A percentile compares a stretch with the other conserved stretches of the same genome.
Evolutionary conservation across 2,888 invertebrate species (phyloP).

Genomic region (Heliconius sara): DNA sequence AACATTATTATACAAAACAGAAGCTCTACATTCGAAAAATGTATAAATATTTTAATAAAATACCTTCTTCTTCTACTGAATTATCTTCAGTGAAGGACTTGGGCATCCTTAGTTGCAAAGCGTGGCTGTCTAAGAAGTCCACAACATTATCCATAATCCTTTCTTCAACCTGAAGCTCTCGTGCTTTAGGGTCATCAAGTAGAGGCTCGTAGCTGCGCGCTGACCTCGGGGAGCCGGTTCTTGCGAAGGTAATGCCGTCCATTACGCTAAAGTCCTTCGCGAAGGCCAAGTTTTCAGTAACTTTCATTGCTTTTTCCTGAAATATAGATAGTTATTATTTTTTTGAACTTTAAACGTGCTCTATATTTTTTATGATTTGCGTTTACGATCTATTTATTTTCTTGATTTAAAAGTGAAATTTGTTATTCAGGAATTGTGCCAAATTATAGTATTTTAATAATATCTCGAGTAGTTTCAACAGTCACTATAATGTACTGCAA

Average conservation of each 20-base stretch:
- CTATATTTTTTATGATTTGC: background rate
- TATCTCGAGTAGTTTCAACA: background rate
- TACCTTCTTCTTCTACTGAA: slow-evolving; percentile 78
- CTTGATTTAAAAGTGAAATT: background rate
- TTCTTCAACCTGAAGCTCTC: slow-evolving; percentile 74
- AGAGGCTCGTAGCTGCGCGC: slow-evolving; percentile 76
- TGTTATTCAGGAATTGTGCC: background rate
- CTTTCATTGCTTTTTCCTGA: slow-evolving; percentile 80
- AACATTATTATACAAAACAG: background rate
- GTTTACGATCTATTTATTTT: background rate
- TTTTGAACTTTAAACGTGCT: background rate
- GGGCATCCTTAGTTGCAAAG: slow-evolving; percentile 76
- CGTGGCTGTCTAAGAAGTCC: slow-evolving; percentile 76
- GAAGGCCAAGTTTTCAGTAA: slow-evolving; percentile 75
- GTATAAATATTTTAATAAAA: background rate
- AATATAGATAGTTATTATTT: slow-evolving; percentile 45
- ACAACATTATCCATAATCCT: slow-evolving; percentile 78
- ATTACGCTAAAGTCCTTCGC: slow-evolving; percentile 71
- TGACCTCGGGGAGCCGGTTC: slow-evolving; percentile 73
- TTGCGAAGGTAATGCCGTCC: slow-evolving; percentile 74
- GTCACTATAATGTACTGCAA: background rate
- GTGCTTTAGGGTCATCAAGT: slow-evolving; percentile 72
- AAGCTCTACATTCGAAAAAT: background rate
- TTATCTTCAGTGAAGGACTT: slow-evolving; percentile 76
- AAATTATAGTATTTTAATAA: background rate